Conservation (phyloP, 2,888 invertebrate genomes). For the Andricus curvator region DNA sequence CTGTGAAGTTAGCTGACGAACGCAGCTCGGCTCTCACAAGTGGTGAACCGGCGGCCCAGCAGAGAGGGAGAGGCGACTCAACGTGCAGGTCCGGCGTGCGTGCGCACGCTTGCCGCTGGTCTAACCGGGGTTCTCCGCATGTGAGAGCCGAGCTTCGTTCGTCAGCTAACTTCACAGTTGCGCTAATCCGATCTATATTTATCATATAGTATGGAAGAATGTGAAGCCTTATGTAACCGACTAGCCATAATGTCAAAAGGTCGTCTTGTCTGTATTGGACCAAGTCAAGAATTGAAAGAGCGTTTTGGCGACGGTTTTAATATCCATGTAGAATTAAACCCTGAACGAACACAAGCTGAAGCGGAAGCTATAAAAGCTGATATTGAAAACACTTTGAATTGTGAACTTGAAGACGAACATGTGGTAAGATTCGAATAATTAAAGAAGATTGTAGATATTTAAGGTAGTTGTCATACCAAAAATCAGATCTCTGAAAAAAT, state of each 20-base stretch:
- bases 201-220: conserved; percentile 95
- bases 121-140: no score
- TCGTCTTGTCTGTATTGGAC: conserved; percentile 85
- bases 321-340: conserved; percentile 79
- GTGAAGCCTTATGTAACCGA: conserved; percentile 88
- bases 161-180: no score
- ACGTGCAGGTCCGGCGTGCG: no score
- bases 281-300: conserved; percentile 85
- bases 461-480: no score
- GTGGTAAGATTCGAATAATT: conserved; percentile 77
- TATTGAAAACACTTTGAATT: conserved; percentile 80
- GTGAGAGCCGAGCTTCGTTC: no score
- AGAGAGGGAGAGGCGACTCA: no score
- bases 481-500: no score
- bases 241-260: conserved; percentile 88
- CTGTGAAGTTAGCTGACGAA: no score
- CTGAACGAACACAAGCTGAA: conserved; percentile 61
- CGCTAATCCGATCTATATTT: conserved; percentile 32
- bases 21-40: no score
- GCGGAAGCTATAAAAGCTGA: conserved; percentile 77
- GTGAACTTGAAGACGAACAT: conserved; percentile 85
- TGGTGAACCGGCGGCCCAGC: no score
- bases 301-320: conserved; percentile 85
- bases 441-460: no score
- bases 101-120: no score